Conservation (phyloP, 2,797 vertebrate species). For the Sarcoramphus papa region DNA sequence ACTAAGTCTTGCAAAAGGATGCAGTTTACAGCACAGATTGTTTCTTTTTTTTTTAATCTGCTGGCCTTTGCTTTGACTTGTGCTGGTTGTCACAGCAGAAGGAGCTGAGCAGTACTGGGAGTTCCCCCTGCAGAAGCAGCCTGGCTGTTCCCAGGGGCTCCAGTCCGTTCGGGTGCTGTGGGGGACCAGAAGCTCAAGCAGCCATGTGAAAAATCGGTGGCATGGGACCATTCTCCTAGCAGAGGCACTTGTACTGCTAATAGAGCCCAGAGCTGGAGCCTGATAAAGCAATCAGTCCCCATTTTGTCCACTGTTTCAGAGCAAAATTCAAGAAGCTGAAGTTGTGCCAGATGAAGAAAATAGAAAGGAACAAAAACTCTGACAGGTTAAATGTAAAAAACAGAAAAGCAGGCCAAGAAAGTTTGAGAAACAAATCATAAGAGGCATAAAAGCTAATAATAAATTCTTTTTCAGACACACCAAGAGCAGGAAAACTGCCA, state of each 20-base stretch:
- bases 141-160: neutral
- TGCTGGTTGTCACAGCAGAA: neutral
- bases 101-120: neutral
- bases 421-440: constrained; percentile 25
- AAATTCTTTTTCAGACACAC: constrained; percentile 44
- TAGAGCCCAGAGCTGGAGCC: neutral
- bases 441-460: constrained; percentile 26
- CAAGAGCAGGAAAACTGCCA: constrained; percentile 29
- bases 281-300: constrained; percentile 5
- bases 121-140: neutral
- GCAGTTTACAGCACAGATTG: neutral
- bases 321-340: constrained; percentile 4
- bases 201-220: neutral
- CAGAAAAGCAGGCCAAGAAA: constrained; percentile 18
- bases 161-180: neutral
- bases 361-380: neutral
- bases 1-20: neutral
- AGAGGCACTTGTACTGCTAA: neutral
- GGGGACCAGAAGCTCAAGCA: neutral
- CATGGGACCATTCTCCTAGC: neutral
- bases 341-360: neutral
- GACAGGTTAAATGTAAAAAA: constrained; percentile 44
- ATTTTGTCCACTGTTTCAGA: neutral
- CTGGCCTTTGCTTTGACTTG: neutral
- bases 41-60: neutral